Base-by-base conservation (phyloP, 1,140 invertebrate genomes). In the Aethina tumida region DNA sequence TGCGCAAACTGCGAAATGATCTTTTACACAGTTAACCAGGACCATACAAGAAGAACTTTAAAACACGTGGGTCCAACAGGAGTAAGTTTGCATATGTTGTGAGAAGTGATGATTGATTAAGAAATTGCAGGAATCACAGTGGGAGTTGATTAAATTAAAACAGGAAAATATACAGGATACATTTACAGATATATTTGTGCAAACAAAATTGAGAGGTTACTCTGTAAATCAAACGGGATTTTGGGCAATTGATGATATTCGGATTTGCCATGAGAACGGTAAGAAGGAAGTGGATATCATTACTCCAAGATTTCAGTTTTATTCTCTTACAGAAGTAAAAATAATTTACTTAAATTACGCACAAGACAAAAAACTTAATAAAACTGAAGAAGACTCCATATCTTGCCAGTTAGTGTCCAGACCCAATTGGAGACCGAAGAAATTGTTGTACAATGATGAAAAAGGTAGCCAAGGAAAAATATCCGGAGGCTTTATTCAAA, bases 211-310 rank as follows among this genome's bases (percentile, higher is more conserved):
- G 26, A 20, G 32, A 26, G 18, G 33, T 28, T 12, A 29, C n/a
- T 12, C 28, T 24, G 19, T 17, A 13, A 30, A 32, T 6, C n/a
- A 21, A 27, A 39, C 29, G 12, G 49, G 49, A 6, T 54, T 49
- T 26, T 54, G 52, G 52, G 52, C 49, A 8, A 43, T 52, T n/a
- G 52, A 54, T 27, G 38, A 47, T 31, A 47, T 52, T 8, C 41
- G 52, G 35, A 41, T 54, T 28, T 54, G 52, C 30, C 43, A 54
- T 29, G 47, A 54, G 37, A 52, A 54, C 25, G 52, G 52, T 54
- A 45, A 44, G 27, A 17, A 21, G 18, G 18, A 32, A 32, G 15
- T 19, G 32, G 29, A 1, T 33, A 9, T 15, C 1, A 37, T 24
- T 43, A 24, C 7, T 24, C 21, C 26, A 40, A 24, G 25, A 31